Conservation (phyloP, 2,888 invertebrate species). For the Pammene aurita region DNA sequence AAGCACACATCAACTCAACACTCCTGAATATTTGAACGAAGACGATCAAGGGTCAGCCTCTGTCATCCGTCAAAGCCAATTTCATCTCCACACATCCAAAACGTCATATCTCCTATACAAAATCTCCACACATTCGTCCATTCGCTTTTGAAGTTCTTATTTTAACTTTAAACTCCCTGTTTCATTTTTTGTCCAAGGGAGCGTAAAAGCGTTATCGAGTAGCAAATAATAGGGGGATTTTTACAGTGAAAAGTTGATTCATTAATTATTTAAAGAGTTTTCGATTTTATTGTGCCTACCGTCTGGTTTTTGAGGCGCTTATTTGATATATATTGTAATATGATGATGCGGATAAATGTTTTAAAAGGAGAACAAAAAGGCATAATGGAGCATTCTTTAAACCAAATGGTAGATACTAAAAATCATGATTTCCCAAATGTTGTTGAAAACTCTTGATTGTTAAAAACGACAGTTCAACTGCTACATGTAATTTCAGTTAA, state of each 20-base stretch:
- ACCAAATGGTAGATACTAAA: no score
- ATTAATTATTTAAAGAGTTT: slow-evolving; percentile 67
- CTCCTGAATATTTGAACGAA: slow-evolving; percentile 73
- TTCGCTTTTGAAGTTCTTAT: not conserved
- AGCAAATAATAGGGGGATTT: slow-evolving; percentile 71
- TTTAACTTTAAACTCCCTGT: slow-evolving; percentile 78
- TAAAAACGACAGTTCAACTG: no score
- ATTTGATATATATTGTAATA: no score
- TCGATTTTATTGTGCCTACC: slow-evolving; percentile 55
- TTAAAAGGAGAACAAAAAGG: no score
- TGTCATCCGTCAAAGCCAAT: slow-evolving; percentile 80
- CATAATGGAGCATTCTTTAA: no score
- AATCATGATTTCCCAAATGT: no score
- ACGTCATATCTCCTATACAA: not conserved
- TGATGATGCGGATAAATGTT: no score
- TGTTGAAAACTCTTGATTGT: no score
- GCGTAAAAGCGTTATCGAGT: slow-evolving; percentile 79
- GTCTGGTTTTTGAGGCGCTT: slow-evolving; percentile 17
- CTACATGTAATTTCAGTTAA: no score
- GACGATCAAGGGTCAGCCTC: slow-evolving; percentile 69
- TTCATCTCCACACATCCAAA: not conserved
- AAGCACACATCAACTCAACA: slow-evolving; percentile 57
- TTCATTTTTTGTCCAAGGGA: slow-evolving; percentile 66
- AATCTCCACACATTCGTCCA: not conserved
- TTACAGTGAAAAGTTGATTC: slow-evolving; percentile 72